Conservation (phyloP, 2,797 vertebrate genomes). For the Peromyscus melanophrys region DNA sequence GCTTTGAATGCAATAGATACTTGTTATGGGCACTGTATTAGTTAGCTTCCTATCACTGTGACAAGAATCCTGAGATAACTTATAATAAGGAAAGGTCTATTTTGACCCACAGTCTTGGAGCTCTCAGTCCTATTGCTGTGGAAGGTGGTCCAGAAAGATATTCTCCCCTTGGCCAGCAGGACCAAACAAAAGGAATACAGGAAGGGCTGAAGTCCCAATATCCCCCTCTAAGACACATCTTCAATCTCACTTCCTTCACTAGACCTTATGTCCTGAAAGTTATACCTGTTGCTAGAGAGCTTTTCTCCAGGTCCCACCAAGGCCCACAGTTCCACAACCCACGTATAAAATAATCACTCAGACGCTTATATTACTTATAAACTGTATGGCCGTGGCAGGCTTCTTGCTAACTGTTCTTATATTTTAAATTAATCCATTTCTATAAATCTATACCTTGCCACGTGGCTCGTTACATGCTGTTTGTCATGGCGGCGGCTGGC, state of each 20-base stretch:
- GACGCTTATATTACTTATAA: too few species aligned
- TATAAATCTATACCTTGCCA: too few species aligned
- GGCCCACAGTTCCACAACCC: too few species aligned
- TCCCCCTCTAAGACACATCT: neutral
- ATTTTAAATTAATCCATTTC: too few species aligned
- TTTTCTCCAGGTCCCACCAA: too few species aligned
- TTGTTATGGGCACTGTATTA: neutral
- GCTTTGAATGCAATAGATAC: neutral
- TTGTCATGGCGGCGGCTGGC: too few species aligned
- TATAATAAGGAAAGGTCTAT: neutral
- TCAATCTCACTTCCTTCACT: neutral
- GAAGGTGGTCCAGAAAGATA: neutral
- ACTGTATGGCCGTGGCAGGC: too few species aligned
- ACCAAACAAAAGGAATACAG: neutral
- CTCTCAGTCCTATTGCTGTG: neutral
- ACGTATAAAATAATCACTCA: too few species aligned
- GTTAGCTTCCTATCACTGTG: neutral
- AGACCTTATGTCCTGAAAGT: neutral
- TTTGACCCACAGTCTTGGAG: neutral
- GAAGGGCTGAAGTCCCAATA: too few species aligned
- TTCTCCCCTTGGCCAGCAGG: neutral
- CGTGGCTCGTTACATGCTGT: too few species aligned
- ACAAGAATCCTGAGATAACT: neutral
- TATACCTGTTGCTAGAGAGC: neutral
- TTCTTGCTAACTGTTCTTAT: too few species aligned